Evolutionary conservation across 2,113 vertebrate species (phyloP).

Genomic region (Myotis brandtii): DNA sequence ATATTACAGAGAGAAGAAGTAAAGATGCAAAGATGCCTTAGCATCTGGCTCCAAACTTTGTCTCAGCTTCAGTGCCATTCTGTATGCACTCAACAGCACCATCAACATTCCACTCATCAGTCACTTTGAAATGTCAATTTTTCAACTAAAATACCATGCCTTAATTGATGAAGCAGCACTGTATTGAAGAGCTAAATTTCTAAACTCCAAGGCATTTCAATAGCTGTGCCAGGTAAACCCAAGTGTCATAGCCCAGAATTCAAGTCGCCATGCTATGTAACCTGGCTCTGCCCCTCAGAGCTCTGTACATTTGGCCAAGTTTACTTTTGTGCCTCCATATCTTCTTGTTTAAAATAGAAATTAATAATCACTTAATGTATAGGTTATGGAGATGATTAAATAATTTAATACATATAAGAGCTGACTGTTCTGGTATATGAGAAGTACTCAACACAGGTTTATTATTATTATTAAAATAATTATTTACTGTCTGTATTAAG

Average conservation of each 20-base stretch:
- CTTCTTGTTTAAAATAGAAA: neutral
- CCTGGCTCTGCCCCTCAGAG: neutral
- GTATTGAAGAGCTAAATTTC: conserved; percentile 5
- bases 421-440: neutral
- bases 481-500: neutral
- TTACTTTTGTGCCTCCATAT: neutral
- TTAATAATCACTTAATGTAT: neutral
- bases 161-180: conserved; percentile 48
- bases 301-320: neutral
- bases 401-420: neutral
- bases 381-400: neutral
- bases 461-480: neutral
- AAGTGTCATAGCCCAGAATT: neutral
- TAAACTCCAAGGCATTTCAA: neutral
- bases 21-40: neutral
- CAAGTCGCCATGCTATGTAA: neutral
- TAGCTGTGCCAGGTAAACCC: neutral
- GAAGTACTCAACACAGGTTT: neutral
- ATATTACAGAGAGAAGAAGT: neutral
- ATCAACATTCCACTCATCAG: conserved; percentile 2
- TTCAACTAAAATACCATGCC: conserved; percentile 49
- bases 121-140: conserved; percentile 53
- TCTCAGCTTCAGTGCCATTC: neutral
- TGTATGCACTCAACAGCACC: neutral
- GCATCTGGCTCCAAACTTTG: neutral